Evolutionary conservation across 2,797 vertebrate species (phyloP).

Genomic region (Chelidonichthys spinosus): DNA sequence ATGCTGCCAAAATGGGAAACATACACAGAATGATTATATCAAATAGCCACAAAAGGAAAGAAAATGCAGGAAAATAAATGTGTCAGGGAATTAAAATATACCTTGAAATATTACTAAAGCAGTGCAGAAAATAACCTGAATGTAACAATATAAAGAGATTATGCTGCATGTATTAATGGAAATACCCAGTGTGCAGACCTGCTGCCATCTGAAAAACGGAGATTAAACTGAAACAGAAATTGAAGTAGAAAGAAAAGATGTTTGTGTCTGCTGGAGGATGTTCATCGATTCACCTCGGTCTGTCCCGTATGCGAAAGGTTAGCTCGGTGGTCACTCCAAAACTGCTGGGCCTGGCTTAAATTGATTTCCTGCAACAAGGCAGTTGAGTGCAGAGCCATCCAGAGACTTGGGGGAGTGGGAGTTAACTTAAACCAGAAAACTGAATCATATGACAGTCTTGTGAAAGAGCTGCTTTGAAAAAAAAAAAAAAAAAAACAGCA

Average conservation of each 20-base stretch:
- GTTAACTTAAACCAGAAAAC: slow-evolving; percentile 6
- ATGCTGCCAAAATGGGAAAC: not conserved
- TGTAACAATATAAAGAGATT: not conserved
- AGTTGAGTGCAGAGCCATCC: slow-evolving; percentile 26
- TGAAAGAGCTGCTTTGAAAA: slow-evolving; percentile 23
- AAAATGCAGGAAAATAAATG: not conserved
- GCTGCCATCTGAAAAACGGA: not conserved
- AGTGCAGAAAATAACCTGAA: not conserved
- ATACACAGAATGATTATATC: not conserved
- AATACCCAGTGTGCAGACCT: not conserved
- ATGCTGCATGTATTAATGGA: not conserved
- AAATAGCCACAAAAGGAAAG: not conserved
- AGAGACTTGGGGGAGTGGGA: slow-evolving; percentile 3
- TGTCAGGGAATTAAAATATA: not conserved
- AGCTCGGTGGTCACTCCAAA: slow-evolving; percentile 33
- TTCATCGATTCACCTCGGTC: slow-evolving; percentile 37
- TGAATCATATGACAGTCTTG: slow-evolving; percentile 39
- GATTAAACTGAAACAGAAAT: slow-evolving; percentile 1
- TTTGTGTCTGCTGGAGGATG: slow-evolving; percentile 8
- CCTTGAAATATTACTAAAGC: not conserved
- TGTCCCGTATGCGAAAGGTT: not conserved
- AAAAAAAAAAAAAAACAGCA: slow-evolving; percentile 7
- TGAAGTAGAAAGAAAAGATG: not conserved
- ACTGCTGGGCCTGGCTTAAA: slow-evolving; percentile 8
- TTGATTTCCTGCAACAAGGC: slow-evolving; percentile 45